These are phyloP conservation scores for Bradypus variegatus DNA, from an alignment of 2,797 vertebrate species.

Conservation along the genomic window DNA sequence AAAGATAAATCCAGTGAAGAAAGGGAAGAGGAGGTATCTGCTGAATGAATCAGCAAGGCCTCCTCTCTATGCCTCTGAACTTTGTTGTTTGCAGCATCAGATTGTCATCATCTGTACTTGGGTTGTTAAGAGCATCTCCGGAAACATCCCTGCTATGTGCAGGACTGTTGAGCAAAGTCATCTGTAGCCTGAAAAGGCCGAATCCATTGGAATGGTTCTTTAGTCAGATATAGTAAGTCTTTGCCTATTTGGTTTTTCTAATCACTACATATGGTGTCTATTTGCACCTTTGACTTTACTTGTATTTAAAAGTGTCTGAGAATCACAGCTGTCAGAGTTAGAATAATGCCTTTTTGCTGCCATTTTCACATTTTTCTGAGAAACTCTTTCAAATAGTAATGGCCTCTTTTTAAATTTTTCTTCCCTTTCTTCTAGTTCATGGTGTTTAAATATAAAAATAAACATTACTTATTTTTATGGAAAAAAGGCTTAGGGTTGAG, in stretches of 20 bases:
- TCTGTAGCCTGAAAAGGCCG: neutral
- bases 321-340: slow-evolving; percentile 41
- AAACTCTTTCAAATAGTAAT: too few relatives aligned
- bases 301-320: slow-evolving; percentile 19
- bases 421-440: too few relatives aligned
- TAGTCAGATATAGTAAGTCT: neutral
- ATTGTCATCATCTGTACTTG: neutral
- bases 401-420: too few relatives aligned
- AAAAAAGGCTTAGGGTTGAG: neutral
- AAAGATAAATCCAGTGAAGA: slow-evolving; percentile 64
- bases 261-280: neutral
- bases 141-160: neutral
- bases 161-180: neutral
- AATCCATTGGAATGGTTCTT: neutral
- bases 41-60: slow-evolving; percentile 48
- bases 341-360: too few relatives aligned
- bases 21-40: slow-evolving; percentile 59
- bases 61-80: neutral
- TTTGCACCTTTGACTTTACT: slow-evolving; percentile 22
- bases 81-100: neutral
- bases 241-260: neutral
- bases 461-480: neutral
- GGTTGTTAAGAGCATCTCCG: neutral
- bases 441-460: slow-evolving; percentile 32
- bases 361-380: too few relatives aligned